Evolutionary conservation across 2,797 vertebrate genomes (phyloP).

Genomic region (Rhyacichthys aspro): DNA sequence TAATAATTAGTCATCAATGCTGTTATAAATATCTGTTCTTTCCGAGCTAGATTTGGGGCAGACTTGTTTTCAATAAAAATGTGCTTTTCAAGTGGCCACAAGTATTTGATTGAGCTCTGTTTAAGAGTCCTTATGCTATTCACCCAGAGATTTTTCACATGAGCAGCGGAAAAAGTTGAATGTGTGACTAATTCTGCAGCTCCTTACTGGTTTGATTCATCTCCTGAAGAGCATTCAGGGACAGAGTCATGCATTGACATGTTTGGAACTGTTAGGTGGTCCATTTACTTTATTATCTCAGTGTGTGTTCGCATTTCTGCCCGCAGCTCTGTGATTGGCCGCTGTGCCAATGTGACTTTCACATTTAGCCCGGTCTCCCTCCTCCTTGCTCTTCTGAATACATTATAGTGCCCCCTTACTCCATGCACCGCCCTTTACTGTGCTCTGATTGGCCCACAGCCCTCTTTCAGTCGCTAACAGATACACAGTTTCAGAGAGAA

Average conservation of each 20-base stretch:
- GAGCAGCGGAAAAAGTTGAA: not conserved
- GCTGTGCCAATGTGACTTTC: conserved; percentile 33
- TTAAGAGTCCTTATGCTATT: not conserved
- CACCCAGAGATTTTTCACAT: not conserved
- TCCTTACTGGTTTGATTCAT: not conserved
- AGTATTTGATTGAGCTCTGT: not conserved
- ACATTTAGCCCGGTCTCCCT: conserved; percentile 10
- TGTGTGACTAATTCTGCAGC: not conserved
- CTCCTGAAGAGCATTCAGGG: not conserved
- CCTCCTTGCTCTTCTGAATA: conserved; percentile 18
- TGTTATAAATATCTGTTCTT: conserved; percentile 1
- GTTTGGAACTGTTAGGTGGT: not conserved
- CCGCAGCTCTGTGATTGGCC: conserved; percentile 17
- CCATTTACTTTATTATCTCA: conserved; percentile 10
- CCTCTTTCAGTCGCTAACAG: conserved; percentile 9
- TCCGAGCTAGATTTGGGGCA: not conserved
- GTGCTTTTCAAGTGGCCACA: too few relatives aligned
- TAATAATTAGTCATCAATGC: not conserved
- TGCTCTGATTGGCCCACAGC: conserved; percentile 36
- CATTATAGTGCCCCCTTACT: conserved; percentile 20
- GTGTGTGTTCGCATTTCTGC: conserved; percentile 1
- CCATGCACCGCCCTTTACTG: conserved; percentile 6
- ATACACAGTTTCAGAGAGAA: conserved; percentile 19
- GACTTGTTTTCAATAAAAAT: not conserved
- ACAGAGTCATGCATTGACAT: not conserved